Evolutionary conservation across 2,113 vertebrate species (phyloP).

Genomic region (Peromyscus californicus): DNA sequence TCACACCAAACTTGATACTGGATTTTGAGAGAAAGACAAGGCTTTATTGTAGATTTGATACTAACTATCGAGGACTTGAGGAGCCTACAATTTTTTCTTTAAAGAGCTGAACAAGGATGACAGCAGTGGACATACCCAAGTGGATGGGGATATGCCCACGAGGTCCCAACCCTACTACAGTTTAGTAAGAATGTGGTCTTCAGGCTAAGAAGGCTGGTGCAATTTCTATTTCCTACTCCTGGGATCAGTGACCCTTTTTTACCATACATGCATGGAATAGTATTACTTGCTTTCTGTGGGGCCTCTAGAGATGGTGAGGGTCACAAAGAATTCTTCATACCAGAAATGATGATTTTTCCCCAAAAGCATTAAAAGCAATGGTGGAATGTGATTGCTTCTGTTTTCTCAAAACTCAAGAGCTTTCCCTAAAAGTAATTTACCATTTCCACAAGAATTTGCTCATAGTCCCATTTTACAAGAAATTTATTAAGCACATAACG

Average conservation of each 20-base stretch:
- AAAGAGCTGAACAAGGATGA: not conserved
- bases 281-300: not conserved
- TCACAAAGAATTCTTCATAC: conserved; percentile 3
- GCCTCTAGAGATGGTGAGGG: not conserved
- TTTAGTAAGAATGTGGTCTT: not conserved
- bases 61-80: not conserved
- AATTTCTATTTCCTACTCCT: not conserved
- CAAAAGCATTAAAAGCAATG: not conserved
- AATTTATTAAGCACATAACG: not conserved
- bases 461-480: conserved; percentile 1
- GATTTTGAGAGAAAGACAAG: not conserved
- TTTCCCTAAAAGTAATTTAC: conserved; percentile 12
- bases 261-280: not conserved
- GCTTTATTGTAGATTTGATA: not conserved
- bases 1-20: not conserved
- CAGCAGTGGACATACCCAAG: not conserved
- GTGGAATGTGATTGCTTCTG: not conserved
- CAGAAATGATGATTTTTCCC: not conserved
- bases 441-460: not conserved
- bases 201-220: not conserved
- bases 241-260: not conserved
- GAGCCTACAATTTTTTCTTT: not conserved
- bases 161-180: not conserved
- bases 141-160: not conserved
- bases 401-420: conserved; percentile 27